Percentiles rank a stretch among this genome's conserved stretches.
phyloP scores from a whole-genome alignment of 2,888 invertebrate species.

The Melolontha melolontha region DNA sequence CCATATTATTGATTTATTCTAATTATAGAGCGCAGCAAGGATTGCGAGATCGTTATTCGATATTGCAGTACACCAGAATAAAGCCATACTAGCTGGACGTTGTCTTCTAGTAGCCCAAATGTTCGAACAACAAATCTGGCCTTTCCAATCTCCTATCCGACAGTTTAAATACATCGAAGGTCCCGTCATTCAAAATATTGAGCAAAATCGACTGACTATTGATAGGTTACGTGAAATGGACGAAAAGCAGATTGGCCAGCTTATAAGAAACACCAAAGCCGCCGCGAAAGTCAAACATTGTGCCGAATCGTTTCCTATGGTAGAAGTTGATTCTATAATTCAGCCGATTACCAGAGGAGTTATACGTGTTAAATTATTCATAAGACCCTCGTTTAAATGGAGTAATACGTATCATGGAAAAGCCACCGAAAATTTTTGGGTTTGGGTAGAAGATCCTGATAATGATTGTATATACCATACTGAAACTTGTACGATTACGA shows the following conservation, averaged over 20 bases:
- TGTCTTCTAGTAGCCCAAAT: slow-evolving; percentile 91
- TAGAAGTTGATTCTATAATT: slow-evolving; percentile 85
- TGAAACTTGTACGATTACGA: slow-evolving; percentile 84
- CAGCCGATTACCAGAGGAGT: slow-evolving; percentile 97
- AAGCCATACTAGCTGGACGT: slow-evolving; percentile 88
- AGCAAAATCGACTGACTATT: slow-evolving; percentile 79
- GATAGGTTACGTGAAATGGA: slow-evolving; percentile 89
- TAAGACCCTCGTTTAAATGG: slow-evolving; percentile 85
- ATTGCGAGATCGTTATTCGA: slow-evolving; percentile 95
- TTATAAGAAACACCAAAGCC: slow-evolving; percentile 81
- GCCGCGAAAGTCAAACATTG: slow-evolving; percentile 84
- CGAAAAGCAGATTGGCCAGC: slow-evolving; percentile 84
- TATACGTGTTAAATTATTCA: slow-evolving; percentile 82
- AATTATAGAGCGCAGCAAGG: slow-evolving; percentile 85
- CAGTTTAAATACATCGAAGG: slow-evolving; percentile 85
- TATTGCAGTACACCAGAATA: slow-evolving; percentile 89
- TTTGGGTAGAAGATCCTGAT: slow-evolving; percentile 98
- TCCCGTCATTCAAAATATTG: slow-evolving; percentile 85
- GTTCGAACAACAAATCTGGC: slow-evolving; percentile 94
- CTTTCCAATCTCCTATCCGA: slow-evolving; percentile 84
- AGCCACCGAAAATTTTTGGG: slow-evolving; percentile 92
- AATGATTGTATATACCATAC: slow-evolving; percentile 96
- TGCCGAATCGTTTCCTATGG: slow-evolving; percentile 85
- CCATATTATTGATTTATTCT: too few species aligned
- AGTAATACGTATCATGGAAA: slow-evolving; percentile 91